Conservation (phyloP, 2,113 vertebrate species). For the Arenaria interpres region DNA sequence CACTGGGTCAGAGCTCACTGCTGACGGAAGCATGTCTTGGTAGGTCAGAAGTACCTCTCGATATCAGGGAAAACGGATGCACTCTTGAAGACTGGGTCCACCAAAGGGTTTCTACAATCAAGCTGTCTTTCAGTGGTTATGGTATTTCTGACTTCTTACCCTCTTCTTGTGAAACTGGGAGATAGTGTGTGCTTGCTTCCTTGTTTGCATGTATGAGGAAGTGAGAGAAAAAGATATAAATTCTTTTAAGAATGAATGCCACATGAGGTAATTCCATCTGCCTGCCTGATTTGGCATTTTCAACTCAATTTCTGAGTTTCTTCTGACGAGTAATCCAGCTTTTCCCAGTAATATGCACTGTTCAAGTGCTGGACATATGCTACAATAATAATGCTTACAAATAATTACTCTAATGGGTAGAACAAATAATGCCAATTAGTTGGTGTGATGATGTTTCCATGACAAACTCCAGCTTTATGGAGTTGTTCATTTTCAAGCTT, state of each 20-base stretch:
- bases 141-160: neutral
- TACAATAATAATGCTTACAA: constrained; percentile 10
- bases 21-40: accelerated
- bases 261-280: neutral
- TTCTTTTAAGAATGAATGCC: neutral
- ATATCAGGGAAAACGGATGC: neutral
- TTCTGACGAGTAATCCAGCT: neutral
- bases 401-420: neutral
- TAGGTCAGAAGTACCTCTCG: neutral
- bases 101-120: neutral
- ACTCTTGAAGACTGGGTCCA: neutral
- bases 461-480: neutral
- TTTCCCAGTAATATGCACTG: neutral
- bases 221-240: neutral
- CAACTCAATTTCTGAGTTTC: neutral
- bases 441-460: neutral
- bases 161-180: neutral
- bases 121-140: neutral
- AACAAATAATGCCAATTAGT: neutral
- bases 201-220: constrained; percentile 18
- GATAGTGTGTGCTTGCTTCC: neutral
- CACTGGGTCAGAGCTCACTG: neutral
- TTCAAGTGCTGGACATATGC: neutral
- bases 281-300: neutral
- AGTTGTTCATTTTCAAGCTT: neutral